Evolutionary conservation across 2,888 invertebrate species (phyloP).

Genomic region (Nezara viridula): DNA sequence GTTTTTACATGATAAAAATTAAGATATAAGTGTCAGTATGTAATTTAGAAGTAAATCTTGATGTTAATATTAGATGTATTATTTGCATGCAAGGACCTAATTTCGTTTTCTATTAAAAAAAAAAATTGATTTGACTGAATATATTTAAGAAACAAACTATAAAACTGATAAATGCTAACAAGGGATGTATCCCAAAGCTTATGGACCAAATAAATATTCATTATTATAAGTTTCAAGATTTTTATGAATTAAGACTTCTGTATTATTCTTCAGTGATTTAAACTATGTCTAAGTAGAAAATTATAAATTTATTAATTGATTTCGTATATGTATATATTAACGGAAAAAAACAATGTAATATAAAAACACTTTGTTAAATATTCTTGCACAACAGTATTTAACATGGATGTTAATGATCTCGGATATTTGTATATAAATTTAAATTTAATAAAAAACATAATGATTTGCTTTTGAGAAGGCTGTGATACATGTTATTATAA

Average conservation of each 20-base stretch:
- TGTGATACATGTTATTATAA: neutral
- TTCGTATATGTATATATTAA: neutral
- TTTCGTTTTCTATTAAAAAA: too few relatives aligned
- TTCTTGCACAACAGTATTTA: neutral
- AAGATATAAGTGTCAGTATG: neutral
- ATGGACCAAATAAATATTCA: neutral
- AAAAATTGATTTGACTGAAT: too few relatives aligned
- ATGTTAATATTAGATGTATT: too few relatives aligned
- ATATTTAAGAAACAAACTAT: too few relatives aligned
- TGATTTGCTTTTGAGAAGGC: conserved; percentile 7
- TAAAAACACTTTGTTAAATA: neutral
- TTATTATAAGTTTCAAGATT: neutral
- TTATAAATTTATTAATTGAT: neutral
- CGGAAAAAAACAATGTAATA: neutral
- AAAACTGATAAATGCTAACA: too few relatives aligned
- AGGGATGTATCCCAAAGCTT: neutral
- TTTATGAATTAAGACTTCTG: neutral
- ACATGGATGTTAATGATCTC: conserved; percentile 15
- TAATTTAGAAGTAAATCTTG: neutral
- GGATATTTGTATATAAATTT: neutral
- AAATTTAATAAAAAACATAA: neutral
- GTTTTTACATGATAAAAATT: neutral
- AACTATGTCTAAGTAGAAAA: neutral
- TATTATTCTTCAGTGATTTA: neutral
- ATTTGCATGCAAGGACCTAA: too few relatives aligned